Percentiles rank a stretch among this genome's conserved stretches.
phyloP scores from a whole-genome alignment of 2,888 invertebrate genomes.

The Tholera decimalis region DNA sequence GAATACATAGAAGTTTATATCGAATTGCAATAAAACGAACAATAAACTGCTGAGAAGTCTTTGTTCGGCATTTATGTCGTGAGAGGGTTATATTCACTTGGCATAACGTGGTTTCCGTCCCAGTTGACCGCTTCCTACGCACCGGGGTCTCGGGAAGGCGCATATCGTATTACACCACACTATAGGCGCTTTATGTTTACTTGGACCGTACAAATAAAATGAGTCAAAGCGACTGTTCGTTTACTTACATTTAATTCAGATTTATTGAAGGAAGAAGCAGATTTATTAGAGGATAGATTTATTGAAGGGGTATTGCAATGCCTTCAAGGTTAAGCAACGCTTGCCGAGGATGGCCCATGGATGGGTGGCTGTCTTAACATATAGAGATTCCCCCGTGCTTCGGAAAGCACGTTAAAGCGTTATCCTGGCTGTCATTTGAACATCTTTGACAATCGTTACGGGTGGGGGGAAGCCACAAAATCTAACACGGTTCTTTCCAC shows the following conservation, averaged over 20 bases:
- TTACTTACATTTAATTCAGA: constrained; percentile 9
- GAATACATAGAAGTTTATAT: constrained; percentile 49
- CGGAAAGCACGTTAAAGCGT: too few relatives aligned
- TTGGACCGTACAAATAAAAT: constrained; percentile 44
- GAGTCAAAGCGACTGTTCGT: constrained; percentile 12
- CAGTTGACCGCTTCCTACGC: constrained; percentile 86
- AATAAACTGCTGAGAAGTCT: constrained; percentile 60
- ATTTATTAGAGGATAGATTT: too few relatives aligned
- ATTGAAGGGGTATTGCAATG: too few relatives aligned
- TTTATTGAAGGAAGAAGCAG: constrained; percentile 20
- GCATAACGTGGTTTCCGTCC: constrained; percentile 75
- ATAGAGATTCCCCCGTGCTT: too few relatives aligned
- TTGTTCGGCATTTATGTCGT: constrained; percentile 64
- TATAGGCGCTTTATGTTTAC: constrained; percentile 68
- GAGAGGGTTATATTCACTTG: constrained; percentile 60
- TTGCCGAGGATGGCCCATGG: too few relatives aligned
- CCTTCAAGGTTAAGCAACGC: too few relatives aligned
- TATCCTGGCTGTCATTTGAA: too few relatives aligned
- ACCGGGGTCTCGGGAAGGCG: constrained; percentile 66
- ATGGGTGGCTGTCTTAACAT: too few relatives aligned
- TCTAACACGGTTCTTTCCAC: too few relatives aligned
- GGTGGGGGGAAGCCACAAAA: too few relatives aligned
- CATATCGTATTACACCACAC: constrained; percentile 79
- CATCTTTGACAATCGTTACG: too few relatives aligned
- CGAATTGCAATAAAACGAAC: constrained; percentile 62